phyloP scores from a whole-genome alignment of 1,140 invertebrate species.

The Notospermus geniculatus region DNA sequence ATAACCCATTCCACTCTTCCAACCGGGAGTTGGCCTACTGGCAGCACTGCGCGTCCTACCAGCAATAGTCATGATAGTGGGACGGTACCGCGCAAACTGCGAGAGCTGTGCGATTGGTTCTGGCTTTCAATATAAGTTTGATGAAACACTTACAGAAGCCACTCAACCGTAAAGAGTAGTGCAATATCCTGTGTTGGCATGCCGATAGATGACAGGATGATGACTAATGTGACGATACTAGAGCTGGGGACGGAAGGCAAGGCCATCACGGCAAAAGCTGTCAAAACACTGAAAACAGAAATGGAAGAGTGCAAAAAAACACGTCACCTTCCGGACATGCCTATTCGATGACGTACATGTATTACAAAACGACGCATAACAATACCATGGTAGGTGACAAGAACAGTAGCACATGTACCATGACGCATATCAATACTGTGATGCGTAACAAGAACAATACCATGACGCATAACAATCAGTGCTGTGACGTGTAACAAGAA shows the following conservation, averaged over 20 bases:
- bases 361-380: too few relatives aligned
- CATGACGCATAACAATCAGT: not conserved
- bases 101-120: too few relatives aligned
- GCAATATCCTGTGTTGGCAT: slow-evolving; percentile 69
- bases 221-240: slow-evolving; percentile 38
- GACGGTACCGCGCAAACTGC: too few relatives aligned
- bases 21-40: not conserved
- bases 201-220: slow-evolving; percentile 36
- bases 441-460: too few relatives aligned
- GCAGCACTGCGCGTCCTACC: not conserved
- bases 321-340: too few relatives aligned
- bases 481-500: too few relatives aligned
- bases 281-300: slow-evolving; percentile 30
- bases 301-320: too few relatives aligned
- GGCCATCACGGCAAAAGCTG: slow-evolving; percentile 37
- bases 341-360: too few relatives aligned
- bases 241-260: slow-evolving; percentile 42
- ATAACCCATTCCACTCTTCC: not conserved
- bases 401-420: too few relatives aligned
- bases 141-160: slow-evolving; percentile 92
- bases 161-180: slow-evolving; percentile 82
- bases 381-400: too few relatives aligned
- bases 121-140: slow-evolving; percentile 12
- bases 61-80: not conserved
- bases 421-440: too few relatives aligned